Conservation (phyloP, 2,113 vertebrate genomes). For the Callocephalon fimbriatum region DNA sequence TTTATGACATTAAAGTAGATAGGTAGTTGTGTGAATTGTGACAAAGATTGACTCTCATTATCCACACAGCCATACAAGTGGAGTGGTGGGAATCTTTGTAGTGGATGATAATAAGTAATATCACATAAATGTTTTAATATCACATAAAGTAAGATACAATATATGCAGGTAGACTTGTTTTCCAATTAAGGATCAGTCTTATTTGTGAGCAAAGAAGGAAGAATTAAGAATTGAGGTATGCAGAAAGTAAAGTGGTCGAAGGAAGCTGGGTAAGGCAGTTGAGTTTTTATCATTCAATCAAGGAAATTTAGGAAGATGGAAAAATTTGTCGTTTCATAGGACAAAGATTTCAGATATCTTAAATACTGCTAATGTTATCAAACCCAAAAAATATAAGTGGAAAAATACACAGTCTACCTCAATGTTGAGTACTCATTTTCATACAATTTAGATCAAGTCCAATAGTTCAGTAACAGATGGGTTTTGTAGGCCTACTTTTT, state of each 20-base stretch:
- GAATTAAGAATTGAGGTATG: neutral
- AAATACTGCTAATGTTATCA: neutral
- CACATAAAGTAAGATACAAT: neutral
- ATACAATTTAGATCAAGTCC: neutral
- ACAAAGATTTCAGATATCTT: neutral
- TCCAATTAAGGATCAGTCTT: neutral
- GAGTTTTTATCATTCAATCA: neutral
- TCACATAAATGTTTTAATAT: neutral
- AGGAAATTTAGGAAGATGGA: neutral
- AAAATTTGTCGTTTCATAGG: neutral
- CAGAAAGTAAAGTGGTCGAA: neutral
- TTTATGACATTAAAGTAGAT: neutral
- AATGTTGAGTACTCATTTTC: fast-evolving
- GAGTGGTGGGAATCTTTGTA: neutral
- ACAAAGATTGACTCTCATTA: neutral
- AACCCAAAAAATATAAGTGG: neutral
- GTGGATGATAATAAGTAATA: neutral
- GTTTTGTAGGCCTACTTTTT: neutral
- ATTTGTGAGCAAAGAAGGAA: neutral
- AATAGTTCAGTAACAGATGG: neutral
- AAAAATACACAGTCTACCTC: neutral
- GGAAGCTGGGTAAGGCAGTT: neutral
- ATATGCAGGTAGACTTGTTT: neutral
- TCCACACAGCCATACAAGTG: neutral
- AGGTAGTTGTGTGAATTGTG: neutral